phyloP scores from a whole-genome alignment of 1,140 invertebrate species.

The Wiebesia pumilae region DNA sequence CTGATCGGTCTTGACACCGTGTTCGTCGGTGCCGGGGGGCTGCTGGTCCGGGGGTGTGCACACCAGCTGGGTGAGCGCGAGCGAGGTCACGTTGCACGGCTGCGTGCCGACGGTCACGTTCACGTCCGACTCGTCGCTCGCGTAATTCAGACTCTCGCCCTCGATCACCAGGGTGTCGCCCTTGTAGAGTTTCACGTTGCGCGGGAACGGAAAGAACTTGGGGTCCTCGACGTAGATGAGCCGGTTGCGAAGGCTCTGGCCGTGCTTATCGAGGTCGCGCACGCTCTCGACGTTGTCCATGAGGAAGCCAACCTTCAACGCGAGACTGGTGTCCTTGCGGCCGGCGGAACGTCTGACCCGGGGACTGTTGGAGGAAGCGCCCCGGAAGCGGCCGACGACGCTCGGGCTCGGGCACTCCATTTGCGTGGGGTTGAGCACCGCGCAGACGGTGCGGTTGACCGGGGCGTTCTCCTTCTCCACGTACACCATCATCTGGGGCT shows the following conservation, averaged over 20 bases:
- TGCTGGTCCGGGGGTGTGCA: constrained; percentile 91
- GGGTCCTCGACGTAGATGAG: constrained; percentile 95
- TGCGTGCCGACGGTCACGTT: constrained; percentile 92
- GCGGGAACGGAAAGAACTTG: constrained; percentile 90
- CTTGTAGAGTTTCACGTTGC: constrained; percentile 91
- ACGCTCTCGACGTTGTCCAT: constrained; percentile 97
- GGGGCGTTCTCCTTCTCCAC: constrained; percentile 81
- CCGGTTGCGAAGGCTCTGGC: constrained; percentile 84
- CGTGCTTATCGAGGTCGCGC: constrained; percentile 90
- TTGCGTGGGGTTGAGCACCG: constrained; percentile 89
- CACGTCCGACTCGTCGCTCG: constrained; percentile 94
- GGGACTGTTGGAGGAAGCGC: not conserved
- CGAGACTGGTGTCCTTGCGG: constrained; percentile 73
- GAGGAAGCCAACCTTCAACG: constrained; percentile 89
- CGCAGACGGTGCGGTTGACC: constrained; percentile 88
- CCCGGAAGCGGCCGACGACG: constrained; percentile 69
- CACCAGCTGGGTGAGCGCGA: constrained; percentile 90
- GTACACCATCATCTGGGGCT: constrained; percentile 91
- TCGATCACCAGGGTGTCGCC: constrained; percentile 97
- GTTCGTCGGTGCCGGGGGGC: constrained; percentile 91
- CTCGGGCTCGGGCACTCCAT: constrained; percentile 97
- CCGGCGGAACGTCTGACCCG: constrained; percentile 37
- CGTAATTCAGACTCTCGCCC: constrained; percentile 92
- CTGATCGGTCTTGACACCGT: constrained; percentile 83
- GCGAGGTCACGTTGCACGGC: constrained; percentile 93